These are phyloP conservation scores for Melanotaenia trifasciata DNA, from an alignment of 2,797 vertebrate genomes.

Conservation along the genomic window DNA sequence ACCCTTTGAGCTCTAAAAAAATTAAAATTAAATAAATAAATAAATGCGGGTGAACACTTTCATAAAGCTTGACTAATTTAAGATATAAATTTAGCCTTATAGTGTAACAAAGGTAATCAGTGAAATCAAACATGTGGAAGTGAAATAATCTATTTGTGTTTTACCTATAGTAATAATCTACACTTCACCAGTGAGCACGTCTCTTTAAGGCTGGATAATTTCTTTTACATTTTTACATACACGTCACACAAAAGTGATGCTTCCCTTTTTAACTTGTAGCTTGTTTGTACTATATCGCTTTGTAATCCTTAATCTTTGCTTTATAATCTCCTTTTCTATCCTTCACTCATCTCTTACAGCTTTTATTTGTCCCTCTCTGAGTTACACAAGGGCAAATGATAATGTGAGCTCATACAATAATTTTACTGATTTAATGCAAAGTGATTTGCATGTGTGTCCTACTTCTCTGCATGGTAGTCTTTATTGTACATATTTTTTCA, in stretches of 20 bases:
- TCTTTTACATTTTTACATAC: background rate
- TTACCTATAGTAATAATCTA: background rate
- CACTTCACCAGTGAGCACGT: background rate
- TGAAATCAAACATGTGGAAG: background rate
- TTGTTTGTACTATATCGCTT: conserved; percentile 14
- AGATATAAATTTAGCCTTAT: background rate
- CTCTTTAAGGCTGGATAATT: background rate
- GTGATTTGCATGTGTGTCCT: background rate
- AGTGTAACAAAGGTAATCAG: background rate
- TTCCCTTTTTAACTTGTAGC: background rate
- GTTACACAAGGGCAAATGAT: background rate
- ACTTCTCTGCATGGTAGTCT: background rate
- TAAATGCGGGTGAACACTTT: background rate
- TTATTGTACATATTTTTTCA: background rate
- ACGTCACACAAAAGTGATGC: background rate
- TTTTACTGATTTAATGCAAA: background rate
- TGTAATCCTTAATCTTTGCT: conserved; percentile 12
- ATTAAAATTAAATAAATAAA: background rate
- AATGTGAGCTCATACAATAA: background rate
- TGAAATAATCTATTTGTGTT: background rate
- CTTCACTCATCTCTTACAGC: background rate
- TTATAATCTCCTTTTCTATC: background rate
- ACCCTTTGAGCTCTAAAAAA: background rate
- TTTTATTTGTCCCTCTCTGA: background rate
- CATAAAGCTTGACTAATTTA: background rate